Base-by-base conservation (phyloP, 2,113 vertebrate genomes). In the Globicephala melas region DNA sequence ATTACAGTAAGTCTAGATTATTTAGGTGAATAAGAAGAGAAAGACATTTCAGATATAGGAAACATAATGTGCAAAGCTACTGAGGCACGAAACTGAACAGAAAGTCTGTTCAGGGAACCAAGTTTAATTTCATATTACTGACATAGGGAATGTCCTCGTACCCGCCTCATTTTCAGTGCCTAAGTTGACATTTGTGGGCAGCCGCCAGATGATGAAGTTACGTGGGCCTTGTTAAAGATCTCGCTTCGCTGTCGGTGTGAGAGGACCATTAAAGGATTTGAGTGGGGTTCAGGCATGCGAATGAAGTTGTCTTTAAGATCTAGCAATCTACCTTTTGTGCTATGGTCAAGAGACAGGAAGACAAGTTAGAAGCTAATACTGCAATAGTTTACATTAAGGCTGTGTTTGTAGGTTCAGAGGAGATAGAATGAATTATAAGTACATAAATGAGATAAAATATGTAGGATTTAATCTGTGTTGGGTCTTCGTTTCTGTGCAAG, bases 261-360 rank as follows among this genome's bases (percentile, higher is more conserved):
- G 15, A 90, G 2, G 31, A 50, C 3, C 5, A 65, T 26, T 31
- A 18, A 26, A 21, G 8, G 18, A 76, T 58, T 28, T 68, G 25
- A 60, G 4, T 20, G 0, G 1, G 44, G 25, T 47, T 65, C 63
- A 17, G 20, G 6, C 4, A 6, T 41, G 47, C 14, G 8, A 28
- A 15, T 31, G 15, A 28, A 11, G 12, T 41, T 83, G 6, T 20
- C 7, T 53, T 58, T 23, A 50, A 55, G 4, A 71, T n/a, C 47
- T 28, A 36, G 28, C 15, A 62, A 5, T 14, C 9, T 62, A 68
- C 18, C 10, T 53, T 36, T 53, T 70, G 15, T 93, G 36, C 60
- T 47, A 8, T 14, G 3, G 1, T 12, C 21, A 41, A 1, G 1
- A 65, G 18, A 12, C 17, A 81, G n/a, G 18, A 68, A 77, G 18